Percentiles rank a stretch among this genome's conserved stretches.
phyloP scores from a whole-genome alignment of 2,797 vertebrate genomes.

The Helicolenus hilgendorfi region DNA sequence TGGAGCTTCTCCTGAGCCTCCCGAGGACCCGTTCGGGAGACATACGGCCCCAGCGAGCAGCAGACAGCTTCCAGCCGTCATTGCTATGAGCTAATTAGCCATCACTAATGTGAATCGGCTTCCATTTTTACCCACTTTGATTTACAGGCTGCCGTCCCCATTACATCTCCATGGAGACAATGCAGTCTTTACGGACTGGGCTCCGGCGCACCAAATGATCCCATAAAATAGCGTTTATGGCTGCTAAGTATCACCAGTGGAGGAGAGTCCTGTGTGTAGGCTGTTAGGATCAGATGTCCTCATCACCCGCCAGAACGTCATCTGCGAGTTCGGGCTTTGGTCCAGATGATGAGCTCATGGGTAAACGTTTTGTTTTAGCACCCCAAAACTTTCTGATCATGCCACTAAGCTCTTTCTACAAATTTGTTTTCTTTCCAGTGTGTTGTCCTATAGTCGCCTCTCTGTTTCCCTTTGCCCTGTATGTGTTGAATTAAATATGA shows the following conservation, averaged over 20 bases:
- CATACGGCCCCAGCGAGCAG: conserved; percentile 43
- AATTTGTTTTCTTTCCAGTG: background rate
- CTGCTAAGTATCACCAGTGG: conserved; percentile 27
- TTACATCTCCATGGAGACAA: conserved; percentile 78
- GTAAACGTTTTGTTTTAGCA: background rate
- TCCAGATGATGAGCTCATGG: background rate
- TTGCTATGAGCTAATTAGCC: conserved; percentile 86
- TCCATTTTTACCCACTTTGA: conserved; percentile 83
- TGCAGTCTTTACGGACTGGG: conserved; percentile 62
- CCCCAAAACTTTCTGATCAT: background rate
- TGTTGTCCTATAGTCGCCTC: background rate
- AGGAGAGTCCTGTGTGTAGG: conserved; percentile 14
- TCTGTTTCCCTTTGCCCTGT: background rate
- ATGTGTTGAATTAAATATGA: background rate
- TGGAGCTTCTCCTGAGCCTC: conserved; percentile 39
- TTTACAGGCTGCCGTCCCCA: conserved; percentile 68
- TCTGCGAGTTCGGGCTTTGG: background rate
- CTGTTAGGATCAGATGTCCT: conserved; percentile 38
- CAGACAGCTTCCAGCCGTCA: conserved; percentile 64
- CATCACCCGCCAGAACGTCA: background rate
- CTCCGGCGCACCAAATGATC: conserved; percentile 52
- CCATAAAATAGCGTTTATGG: conserved; percentile 68
- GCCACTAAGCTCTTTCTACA: background rate
- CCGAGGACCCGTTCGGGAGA: conserved; percentile 42
- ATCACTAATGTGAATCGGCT: conserved; percentile 84